A percentile compares a stretch with the other conserved stretches of the same genome.
phyloP scores from a whole-genome alignment of 1,140 invertebrate genomes.

The Drosophila takahashii region DNA sequence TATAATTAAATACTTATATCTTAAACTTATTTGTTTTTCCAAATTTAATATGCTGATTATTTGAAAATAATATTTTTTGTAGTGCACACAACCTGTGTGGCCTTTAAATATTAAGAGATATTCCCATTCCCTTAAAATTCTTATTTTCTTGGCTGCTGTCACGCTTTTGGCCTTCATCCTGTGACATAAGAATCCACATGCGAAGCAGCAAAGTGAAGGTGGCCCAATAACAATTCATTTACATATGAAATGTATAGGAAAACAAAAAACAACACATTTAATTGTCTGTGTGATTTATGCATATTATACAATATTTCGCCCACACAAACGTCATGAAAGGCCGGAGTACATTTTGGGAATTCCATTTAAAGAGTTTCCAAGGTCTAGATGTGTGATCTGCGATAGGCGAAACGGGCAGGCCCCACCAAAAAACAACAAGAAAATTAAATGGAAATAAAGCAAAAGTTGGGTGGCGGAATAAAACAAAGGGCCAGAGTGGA shows the following conservation, averaged over 20 bases:
- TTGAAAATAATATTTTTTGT: not conserved
- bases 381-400: constrained; percentile 46
- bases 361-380: constrained; percentile 62
- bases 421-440: constrained; percentile 40
- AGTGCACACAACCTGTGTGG: not conserved
- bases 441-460: constrained; percentile 73
- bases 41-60: not conserved
- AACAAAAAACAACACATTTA: constrained; percentile 65
- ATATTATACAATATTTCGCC: constrained; percentile 45
- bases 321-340: constrained; percentile 14
- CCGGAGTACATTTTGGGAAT: constrained; percentile 32
- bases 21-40: not conserved
- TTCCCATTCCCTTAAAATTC: not conserved
- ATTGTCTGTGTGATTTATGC: constrained; percentile 76
- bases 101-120: too few relatives aligned
- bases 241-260: constrained; percentile 60
- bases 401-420: constrained; percentile 28
- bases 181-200: constrained; percentile 4
- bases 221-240: constrained; percentile 55
- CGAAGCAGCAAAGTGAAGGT: constrained; percentile 15
- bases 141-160: constrained; percentile 21
- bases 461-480: constrained; percentile 29
- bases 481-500: constrained; percentile 7
- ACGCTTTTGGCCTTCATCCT: constrained; percentile 26
- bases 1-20: too few relatives aligned